Conservation (phyloP, 2,797 vertebrate species). For the Pseudochaenichthys georgianus region DNA sequence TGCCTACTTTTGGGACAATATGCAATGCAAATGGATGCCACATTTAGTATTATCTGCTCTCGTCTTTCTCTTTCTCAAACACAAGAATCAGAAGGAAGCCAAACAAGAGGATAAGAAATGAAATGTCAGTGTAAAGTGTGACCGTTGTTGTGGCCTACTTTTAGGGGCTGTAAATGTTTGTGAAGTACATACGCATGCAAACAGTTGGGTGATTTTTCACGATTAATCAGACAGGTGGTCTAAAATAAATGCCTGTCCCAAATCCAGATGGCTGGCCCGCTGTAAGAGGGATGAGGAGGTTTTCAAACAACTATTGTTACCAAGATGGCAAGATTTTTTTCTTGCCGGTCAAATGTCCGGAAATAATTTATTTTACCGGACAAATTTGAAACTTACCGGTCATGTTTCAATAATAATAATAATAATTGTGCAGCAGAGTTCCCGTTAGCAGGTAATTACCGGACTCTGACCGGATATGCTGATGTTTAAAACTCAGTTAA, state of each 20-base stretch:
- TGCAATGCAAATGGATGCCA: slow-evolving; percentile 35
- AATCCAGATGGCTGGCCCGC: slow-evolving; percentile 22
- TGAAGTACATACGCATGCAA: not conserved
- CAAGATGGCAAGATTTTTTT: no score
- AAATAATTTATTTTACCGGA: no score
- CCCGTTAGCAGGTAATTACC: no score
- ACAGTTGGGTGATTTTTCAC: not conserved
- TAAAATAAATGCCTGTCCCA: slow-evolving; percentile 2
- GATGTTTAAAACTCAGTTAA: no score
- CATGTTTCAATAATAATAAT: no score
- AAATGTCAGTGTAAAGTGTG: not conserved
- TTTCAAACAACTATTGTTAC: slow-evolving; percentile 17
- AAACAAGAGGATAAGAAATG: not conserved
- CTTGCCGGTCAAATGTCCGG: no score
- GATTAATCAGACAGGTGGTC: slow-evolving; percentile 24
- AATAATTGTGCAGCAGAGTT: no score
- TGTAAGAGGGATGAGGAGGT: not conserved
- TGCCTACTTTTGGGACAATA: slow-evolving; percentile 40
- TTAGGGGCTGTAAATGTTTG: not conserved
- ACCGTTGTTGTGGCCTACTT: not conserved
- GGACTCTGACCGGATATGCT: no score
- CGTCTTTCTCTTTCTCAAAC: slow-evolving; percentile 20
- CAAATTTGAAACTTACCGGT: no score
- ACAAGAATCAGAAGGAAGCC: not conserved
- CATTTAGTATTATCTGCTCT: slow-evolving; percentile 23